Evolutionary conservation across 2,113 vertebrate genomes (phyloP).

Genomic region (Paraplagusia blochii): DNA sequence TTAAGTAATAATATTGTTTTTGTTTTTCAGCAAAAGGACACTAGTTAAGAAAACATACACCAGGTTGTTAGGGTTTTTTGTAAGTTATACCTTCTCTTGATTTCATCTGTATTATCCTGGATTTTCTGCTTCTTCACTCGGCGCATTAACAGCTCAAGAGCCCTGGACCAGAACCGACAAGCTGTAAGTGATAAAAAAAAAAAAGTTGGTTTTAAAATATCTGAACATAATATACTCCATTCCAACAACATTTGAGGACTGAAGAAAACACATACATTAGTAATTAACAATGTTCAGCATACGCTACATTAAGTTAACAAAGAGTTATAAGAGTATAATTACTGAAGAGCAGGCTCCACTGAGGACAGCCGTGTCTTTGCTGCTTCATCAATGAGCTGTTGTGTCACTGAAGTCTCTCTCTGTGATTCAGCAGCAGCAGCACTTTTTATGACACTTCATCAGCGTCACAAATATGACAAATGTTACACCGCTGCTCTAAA

Average conservation of each 20-base stretch:
- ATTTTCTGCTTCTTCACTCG: conserved; percentile 91
- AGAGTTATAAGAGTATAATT: conserved; percentile 21
- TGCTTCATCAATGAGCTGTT: conserved; percentile 38
- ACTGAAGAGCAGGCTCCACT: conserved; percentile 18
- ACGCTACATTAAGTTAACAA: conserved; percentile 9
- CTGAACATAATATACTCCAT: too few relatives aligned
- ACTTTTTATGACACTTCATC: conserved; percentile 11
- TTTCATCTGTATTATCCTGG: conserved; percentile 83
- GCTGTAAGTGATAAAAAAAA: conserved; percentile 60
- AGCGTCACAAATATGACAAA: conserved; percentile 49
- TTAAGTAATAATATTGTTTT: too few relatives aligned
- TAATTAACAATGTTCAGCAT: neutral
- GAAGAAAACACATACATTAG: neutral
- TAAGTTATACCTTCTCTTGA: conserved; percentile 83
- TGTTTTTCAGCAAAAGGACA: neutral
- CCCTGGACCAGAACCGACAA: conserved; percentile 78
- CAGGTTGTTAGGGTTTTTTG: too few relatives aligned
- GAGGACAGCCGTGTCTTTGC: conserved; percentile 15
- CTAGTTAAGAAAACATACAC: too few relatives aligned
- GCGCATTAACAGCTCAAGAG: conserved; percentile 87
- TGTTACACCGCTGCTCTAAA: conserved; percentile 49
- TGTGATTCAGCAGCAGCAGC: conserved; percentile 36
- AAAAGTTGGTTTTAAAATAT: neutral
- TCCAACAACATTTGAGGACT: neutral
- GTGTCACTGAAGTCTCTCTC: conserved; percentile 18